phyloP scores from a whole-genome alignment of 53 echinoderm and acorn worm genomes.

The Mesocentrotus franciscanus region DNA sequence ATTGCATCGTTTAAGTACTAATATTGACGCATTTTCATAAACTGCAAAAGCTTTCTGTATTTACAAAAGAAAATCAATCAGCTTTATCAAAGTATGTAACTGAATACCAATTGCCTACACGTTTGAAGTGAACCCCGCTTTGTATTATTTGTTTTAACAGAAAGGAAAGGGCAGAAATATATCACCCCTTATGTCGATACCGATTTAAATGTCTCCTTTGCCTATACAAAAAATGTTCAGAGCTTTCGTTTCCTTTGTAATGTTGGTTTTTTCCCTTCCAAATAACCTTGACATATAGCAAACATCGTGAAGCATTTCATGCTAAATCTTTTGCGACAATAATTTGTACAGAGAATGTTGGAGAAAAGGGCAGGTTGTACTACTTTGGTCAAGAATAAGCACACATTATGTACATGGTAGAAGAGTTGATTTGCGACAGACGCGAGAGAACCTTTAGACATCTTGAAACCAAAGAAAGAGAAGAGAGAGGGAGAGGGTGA shows the following conservation, averaged over 20 bases:
- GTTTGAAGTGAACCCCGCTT: neutral
- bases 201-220: neutral
- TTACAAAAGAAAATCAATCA: too few species aligned
- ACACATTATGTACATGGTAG: neutral
- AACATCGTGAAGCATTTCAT: neutral
- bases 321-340: neutral
- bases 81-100: too few species aligned
- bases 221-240: neutral
- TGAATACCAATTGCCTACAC: neutral
- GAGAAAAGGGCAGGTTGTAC: neutral
- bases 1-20: too few species aligned
- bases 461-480: neutral
- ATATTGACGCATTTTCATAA: too few species aligned
- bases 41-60: too few species aligned
- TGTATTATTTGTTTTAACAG: neutral
- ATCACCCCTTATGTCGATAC: neutral
- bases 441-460: neutral
- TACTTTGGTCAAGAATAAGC: neutral
- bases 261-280: neutral
- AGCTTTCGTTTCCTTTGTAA: neutral
- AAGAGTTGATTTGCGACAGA: neutral
- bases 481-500: constrained; percentile 1
- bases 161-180: neutral
- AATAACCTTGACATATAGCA: constrained; percentile 23
- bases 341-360: neutral